A percentile compares a stretch with the other conserved stretches of the same genome.
phyloP scores from a whole-genome alignment of 2,888 invertebrate genomes.

The Macrophya annulata region DNA sequence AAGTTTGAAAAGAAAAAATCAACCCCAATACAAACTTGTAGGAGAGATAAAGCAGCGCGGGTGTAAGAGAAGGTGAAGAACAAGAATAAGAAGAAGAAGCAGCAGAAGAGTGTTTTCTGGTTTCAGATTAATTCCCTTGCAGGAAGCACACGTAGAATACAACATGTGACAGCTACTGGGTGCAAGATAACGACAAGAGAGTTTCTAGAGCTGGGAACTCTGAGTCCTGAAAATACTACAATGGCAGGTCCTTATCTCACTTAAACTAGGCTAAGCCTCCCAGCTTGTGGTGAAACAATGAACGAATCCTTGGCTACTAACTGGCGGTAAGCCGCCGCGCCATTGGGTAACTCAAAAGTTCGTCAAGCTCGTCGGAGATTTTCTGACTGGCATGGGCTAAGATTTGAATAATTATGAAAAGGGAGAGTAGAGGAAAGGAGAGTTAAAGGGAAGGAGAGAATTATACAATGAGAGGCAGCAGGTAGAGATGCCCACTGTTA shows the following conservation, averaged over 20 bases:
- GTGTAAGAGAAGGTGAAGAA: constrained; percentile 46
- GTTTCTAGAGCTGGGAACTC: constrained; percentile 12
- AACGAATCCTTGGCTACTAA: constrained; percentile 42
- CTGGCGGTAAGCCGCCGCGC: background rate
- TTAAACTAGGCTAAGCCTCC: constrained; percentile 48
- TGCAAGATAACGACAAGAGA: constrained; percentile 51
- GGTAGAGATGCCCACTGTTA: constrained; percentile 40
- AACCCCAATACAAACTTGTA: background rate
- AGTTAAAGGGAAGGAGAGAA: background rate
- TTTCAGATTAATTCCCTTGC: constrained; percentile 38
- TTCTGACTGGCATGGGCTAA: constrained; percentile 39
- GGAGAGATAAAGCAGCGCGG: constrained; percentile 60
- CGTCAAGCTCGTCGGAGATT: constrained; percentile 41
- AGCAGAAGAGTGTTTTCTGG: constrained; percentile 45
- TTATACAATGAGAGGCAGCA: constrained; percentile 34
- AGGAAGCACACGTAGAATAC: constrained; percentile 44
- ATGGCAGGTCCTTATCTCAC: constrained; percentile 51
- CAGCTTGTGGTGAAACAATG: constrained; percentile 48
- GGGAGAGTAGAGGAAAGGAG: background rate
- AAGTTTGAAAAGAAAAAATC: constrained; percentile 24
- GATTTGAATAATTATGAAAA: constrained; percentile 53
- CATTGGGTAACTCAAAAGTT: constrained; percentile 45
- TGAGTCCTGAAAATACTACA: constrained; percentile 41
- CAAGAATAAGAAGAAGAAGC: constrained; percentile 45
- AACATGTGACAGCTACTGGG: constrained; percentile 59